Evolutionary conservation across 2,888 invertebrate species (phyloP), one percentile per base, ranked within the genome.

Genomic region (Pelosia muscerda): DNA sequence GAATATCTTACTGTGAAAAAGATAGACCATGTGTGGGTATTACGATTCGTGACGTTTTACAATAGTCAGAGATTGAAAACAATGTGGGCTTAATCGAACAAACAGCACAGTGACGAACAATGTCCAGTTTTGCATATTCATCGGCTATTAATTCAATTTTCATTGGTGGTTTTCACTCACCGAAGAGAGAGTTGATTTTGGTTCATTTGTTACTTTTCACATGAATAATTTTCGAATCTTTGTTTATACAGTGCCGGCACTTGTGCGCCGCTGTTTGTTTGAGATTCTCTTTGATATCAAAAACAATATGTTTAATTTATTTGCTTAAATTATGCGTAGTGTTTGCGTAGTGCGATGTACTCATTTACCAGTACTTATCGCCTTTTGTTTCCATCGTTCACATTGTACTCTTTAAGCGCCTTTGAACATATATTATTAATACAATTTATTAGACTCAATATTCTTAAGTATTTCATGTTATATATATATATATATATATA

Each of bases 91-190:
- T 87, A 89, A 90, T 89, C 87, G 84, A 75, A 85, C 83, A 83
- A 87, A 82, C 79, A 83, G 79, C 76, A 77, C 77, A 72, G 73
- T 67, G 71, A 76, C 78, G 85, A 86, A 89, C 88, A 90, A 88
- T 89, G 88, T 85, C 86, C 86, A 83, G 85, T 85, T 89, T 88
- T 92, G 92, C 88, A 92, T 93, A 94, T 94, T 93, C 92, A 93
- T 89, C 86, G 86, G 81, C 84, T 84, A 89, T 91, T 92, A 93
- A 94, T 92, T 91, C 88, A 89, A 91, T 92, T 90, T 90, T 86
- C 89, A 89, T 86, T 84, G 87, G 87, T 82, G 90, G 90, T 88
- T 89, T 89, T 88, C 89, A 89, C 84, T 89, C 88, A 83, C 79
- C 77, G 83, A n/a, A n/a, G n/a, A n/a, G n/a, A n/a, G n/a, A 84